phyloP scores from a whole-genome alignment of 2,797 vertebrate genomes.

The Pteronotus mesoamericanus region DNA sequence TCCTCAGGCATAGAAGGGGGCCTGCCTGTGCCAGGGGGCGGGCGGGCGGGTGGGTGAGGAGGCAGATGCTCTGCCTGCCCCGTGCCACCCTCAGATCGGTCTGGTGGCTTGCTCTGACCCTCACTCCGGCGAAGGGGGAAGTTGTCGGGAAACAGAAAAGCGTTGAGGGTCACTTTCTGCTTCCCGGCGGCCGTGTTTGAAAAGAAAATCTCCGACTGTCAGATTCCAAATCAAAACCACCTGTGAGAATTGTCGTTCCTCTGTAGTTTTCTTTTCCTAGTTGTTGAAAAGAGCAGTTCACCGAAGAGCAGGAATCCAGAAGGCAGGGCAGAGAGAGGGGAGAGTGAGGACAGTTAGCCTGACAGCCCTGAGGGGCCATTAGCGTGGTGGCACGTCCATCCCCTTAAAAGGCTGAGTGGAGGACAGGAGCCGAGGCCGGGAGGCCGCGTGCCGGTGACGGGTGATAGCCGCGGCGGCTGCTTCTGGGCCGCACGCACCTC shows the following conservation, averaged over 20 bases:
- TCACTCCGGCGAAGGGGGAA: not conserved
- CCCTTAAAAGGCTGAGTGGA: fast-evolving
- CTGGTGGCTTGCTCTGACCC: fast-evolving
- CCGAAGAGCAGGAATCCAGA: not conserved
- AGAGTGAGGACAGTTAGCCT: fast-evolving
- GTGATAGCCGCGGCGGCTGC: fast-evolving
- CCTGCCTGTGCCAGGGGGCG: fast-evolving
- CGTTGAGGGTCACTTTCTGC: not conserved
- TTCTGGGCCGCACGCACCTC: fast-evolving
- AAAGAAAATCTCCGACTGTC: not conserved
- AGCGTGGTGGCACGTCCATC: not conserved
- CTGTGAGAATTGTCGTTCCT: not conserved
- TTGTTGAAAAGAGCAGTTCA: not conserved
- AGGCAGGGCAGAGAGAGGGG: not conserved
- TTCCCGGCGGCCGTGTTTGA: not conserved
- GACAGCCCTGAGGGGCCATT: fast-evolving
- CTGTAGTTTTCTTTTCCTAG: not conserved
- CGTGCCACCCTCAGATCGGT: not conserved
- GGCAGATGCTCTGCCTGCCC: not conserved
- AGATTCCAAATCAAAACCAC: not conserved
- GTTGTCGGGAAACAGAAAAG: not conserved
- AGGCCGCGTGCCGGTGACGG: not conserved
- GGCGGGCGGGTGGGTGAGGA: too few relatives aligned
- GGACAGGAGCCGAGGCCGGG: fast-evolving
- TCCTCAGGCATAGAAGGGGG: too few relatives aligned